phyloP scores from a whole-genome alignment of 2,888 invertebrate genomes.

The Strigamia transsilvanica region DNA sequence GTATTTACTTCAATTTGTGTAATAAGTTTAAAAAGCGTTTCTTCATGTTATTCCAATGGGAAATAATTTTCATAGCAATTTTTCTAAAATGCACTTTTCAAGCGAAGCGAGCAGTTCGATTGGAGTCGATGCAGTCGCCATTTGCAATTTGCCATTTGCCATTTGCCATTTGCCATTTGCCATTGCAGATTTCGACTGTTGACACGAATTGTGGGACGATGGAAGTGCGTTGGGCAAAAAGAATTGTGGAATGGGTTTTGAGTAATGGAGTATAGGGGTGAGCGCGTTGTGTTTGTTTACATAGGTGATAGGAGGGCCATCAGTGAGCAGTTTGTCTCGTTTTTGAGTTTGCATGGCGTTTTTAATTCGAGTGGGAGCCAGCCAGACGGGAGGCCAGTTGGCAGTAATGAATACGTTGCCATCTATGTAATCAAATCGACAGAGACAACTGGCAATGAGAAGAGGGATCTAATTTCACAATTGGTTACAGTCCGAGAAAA shows the following conservation, averaged over 20 bases:
- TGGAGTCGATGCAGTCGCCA: no score
- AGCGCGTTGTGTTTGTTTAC: background rate
- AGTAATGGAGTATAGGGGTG: slow-evolving; percentile 5
- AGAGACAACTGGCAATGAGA: slow-evolving; percentile 20
- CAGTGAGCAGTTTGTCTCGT: background rate
- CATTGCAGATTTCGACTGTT: no score
- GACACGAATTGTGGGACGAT: no score
- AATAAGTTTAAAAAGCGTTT: no score
- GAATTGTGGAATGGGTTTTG: background rate
- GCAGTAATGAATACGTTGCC: background rate
- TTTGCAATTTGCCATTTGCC: no score
- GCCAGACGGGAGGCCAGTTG: slow-evolving; percentile 10
- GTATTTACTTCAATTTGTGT: no score
- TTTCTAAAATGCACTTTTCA: no score
- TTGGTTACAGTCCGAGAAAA: slow-evolving; percentile 17
- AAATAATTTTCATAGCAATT: no score
- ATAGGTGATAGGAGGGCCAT: background rate
- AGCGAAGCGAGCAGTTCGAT: no score
- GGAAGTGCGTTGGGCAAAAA: no score
- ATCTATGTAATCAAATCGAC: slow-evolving; percentile 13
- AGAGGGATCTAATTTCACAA: slow-evolving; percentile 20
- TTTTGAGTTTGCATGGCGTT: background rate
- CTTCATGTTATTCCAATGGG: no score
- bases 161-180: no score
- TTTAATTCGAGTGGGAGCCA: background rate